Conservation (phyloP, 2,888 invertebrate genomes). For the Sisyra terminalis region DNA sequence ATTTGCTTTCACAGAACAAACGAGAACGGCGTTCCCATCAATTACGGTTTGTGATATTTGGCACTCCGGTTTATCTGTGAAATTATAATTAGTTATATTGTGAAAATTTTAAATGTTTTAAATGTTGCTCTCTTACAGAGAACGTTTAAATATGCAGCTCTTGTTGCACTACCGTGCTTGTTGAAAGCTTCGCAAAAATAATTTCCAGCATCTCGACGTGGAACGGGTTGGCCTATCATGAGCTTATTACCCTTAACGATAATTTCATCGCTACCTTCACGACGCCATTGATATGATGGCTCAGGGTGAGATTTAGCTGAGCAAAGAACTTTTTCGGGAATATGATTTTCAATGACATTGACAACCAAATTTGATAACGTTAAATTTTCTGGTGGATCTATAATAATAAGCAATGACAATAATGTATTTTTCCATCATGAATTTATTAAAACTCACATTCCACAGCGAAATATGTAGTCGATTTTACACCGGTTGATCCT, state of each 20-base stretch:
- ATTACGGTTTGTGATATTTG: conserved; percentile 55
- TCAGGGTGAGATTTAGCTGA: conserved; percentile 49
- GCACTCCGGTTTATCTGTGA: conserved; percentile 69
- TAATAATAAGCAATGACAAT: too few relatives aligned
- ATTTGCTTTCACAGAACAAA: conserved; percentile 69
- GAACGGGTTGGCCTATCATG: conserved; percentile 46
- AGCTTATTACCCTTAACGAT: conserved; percentile 34
- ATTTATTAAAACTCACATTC: conserved; percentile 54
- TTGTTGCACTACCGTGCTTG: conserved; percentile 57
- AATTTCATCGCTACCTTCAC: conserved; percentile 34
- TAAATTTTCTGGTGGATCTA: conserved; percentile 76
- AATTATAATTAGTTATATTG: background rate
- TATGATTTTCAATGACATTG: conserved; percentile 35
- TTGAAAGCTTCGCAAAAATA: conserved; percentile 68
- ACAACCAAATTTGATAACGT: conserved; percentile 42
- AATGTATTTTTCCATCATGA: too few relatives aligned
- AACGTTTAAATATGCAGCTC: conserved; percentile 58
- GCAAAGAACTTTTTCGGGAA: conserved; percentile 38
- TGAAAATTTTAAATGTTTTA: background rate
- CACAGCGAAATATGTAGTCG: conserved; percentile 70
- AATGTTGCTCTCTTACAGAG: conserved; percentile 57
- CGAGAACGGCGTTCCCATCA: conserved; percentile 57
- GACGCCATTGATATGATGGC: conserved; percentile 56
- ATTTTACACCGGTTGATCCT: conserved; percentile 65
- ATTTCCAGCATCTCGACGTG: conserved; percentile 53